A percentile compares a stretch with the other conserved stretches of the same genome.
These are phyloP conservation scores for Piezodorus guildinii DNA, from an alignment of 1,140 invertebrate genomes.

Conservation along the genomic window DNA sequence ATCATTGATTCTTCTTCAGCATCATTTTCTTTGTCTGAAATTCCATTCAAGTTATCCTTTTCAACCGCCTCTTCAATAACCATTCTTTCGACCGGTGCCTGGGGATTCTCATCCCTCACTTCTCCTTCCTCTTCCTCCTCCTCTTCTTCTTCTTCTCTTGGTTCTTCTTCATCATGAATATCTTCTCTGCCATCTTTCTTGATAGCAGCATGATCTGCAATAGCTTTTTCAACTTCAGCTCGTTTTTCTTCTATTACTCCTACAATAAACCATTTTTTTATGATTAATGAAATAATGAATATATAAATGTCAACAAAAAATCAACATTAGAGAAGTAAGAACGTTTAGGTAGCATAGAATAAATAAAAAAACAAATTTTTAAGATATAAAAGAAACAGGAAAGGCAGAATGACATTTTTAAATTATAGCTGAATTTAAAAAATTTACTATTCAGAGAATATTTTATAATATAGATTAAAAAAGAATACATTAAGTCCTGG, in stretches of 20 bases:
- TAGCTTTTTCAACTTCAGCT: constrained; percentile 38
- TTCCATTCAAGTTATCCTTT: neutral
- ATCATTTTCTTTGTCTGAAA: constrained; percentile 9
- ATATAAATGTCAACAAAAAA: constrained; percentile 15
- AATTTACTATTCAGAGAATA: too few species aligned
- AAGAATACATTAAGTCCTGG: too few species aligned
- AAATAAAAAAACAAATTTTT: too few species aligned
- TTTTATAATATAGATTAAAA: too few species aligned
- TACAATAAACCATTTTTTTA: constrained; percentile 24
- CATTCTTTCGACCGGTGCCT: neutral
- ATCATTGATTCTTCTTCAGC: neutral
- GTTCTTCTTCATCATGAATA: constrained; percentile 29
- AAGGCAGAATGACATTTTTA: too few species aligned
- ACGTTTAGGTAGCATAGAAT: too few species aligned
- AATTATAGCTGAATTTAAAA: too few species aligned
- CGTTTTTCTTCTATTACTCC: constrained; percentile 40
- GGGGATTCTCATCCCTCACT: constrained; percentile 28
- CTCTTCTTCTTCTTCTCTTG: constrained; percentile 27
- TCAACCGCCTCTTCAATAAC: constrained; percentile 6
- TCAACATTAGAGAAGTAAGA: constrained; percentile 10
- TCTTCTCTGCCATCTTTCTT: neutral
- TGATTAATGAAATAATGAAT: neutral
- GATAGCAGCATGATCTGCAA: constrained; percentile 26
- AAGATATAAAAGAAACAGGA: too few species aligned
- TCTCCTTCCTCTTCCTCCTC: constrained; percentile 6